Conservation (phyloP, 2,113 vertebrate genomes). For the Coturnix japonica region DNA sequence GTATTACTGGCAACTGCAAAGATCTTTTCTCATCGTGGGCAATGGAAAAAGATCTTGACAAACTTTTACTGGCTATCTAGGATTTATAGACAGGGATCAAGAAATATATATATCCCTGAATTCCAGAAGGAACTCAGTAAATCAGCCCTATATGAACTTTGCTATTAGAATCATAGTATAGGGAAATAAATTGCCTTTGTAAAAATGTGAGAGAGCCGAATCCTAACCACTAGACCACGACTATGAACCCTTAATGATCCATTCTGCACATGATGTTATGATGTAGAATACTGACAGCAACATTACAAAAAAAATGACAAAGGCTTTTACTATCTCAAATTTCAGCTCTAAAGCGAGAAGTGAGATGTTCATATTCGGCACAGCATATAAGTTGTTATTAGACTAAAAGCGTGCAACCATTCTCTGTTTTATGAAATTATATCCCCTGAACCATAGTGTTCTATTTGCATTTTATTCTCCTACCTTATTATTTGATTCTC, state of each 20-base stretch:
- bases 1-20: not conserved
- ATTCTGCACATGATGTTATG: no score
- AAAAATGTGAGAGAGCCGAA: no score
- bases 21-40: not conserved
- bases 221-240: no score
- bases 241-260: no score
- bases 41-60: not conserved
- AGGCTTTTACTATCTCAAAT: not conserved
- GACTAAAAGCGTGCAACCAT: not conserved
- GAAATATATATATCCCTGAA: not conserved
- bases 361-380: not conserved
- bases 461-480: conserved; percentile 42
- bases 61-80: not conserved
- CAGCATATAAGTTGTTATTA: conserved; percentile 7
- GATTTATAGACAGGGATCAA: not conserved
- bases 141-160: not conserved
- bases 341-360: not conserved
- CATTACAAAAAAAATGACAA: no score
- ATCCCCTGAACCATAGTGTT: conserved; percentile 41
- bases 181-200: not conserved
- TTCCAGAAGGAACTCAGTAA: not conserved
- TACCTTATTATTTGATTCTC: conserved; percentile 23
- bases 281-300: no score
- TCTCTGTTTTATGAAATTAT: conserved; percentile 34
- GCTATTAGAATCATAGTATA: not conserved